Percentiles rank a stretch among this genome's conserved stretches.
phyloP scores from a whole-genome alignment of 53 echinoderm and acorn worm genomes.

The Actinopyga echinites region DNA sequence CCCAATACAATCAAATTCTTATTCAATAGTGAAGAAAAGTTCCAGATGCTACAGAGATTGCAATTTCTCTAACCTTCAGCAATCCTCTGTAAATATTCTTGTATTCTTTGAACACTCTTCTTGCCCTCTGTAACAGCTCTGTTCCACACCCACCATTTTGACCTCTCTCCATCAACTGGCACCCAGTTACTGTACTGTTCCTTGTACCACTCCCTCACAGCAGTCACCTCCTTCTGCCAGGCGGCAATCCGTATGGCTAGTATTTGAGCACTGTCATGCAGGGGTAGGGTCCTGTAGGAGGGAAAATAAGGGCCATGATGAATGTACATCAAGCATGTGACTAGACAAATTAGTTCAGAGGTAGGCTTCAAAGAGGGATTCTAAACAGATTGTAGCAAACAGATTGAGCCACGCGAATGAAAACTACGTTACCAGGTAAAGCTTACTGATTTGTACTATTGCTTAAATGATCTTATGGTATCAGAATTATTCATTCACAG shows the following conservation, averaged over 20 bases:
- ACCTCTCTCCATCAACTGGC: slow-evolving; percentile 76
- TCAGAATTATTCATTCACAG: no score
- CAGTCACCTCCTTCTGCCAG: slow-evolving; percentile 97
- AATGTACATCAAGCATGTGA: no score
- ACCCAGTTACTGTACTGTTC: slow-evolving; percentile 93
- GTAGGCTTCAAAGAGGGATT: no score
- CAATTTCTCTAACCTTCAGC: slow-evolving; percentile 70
- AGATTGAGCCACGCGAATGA: no score
- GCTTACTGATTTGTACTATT: no score
- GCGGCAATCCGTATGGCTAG: slow-evolving; percentile 82
- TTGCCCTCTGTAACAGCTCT: slow-evolving; percentile 67
- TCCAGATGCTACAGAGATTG: neutral
- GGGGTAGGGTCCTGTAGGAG: slow-evolving; percentile 66
- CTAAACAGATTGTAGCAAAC: no score
- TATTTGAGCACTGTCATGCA: slow-evolving; percentile 97
- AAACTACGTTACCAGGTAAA: no score
- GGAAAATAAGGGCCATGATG: neutral
- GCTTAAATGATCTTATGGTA: no score
- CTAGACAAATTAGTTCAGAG: no score
- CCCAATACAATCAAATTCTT: no score
- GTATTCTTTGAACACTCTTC: slow-evolving; percentile 80
- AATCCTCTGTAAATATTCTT: slow-evolving; percentile 90
- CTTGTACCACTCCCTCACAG: slow-evolving; percentile 90
- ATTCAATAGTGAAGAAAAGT: neutral
- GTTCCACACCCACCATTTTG: slow-evolving; percentile 99